phyloP scores from a whole-genome alignment of 2,113 vertebrate species.

The Nannospalax galili region DNA sequence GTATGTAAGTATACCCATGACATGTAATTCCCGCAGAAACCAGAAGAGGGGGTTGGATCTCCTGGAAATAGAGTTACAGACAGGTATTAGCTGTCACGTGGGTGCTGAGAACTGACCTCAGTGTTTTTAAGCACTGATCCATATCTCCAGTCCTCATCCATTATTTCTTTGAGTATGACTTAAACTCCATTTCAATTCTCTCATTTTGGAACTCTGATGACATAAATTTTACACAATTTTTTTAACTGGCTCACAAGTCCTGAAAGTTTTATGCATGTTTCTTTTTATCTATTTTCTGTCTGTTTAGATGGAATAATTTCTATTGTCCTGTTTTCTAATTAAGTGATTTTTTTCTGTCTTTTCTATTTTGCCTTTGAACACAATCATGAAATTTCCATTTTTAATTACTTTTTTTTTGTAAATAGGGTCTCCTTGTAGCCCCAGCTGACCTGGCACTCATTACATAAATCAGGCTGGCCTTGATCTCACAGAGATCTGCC shows the following conservation, averaged over 20 bases:
- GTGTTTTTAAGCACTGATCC: too few relatives aligned
- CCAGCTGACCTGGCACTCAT: too few relatives aligned
- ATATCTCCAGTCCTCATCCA: too few relatives aligned
- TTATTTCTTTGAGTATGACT: neutral
- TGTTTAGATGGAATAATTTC: neutral
- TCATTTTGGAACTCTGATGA: neutral
- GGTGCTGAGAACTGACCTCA: too few relatives aligned
- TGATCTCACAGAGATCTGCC: too few relatives aligned
- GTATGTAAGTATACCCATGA: too few relatives aligned
- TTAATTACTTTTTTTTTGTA: neutral
- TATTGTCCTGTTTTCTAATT: neutral
- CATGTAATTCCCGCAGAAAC: too few relatives aligned
- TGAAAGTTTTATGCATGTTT: neutral
- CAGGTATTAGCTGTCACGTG: too few relatives aligned
- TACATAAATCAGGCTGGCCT: too few relatives aligned
- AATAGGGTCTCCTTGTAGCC: too few relatives aligned
- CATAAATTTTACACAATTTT: neutral
- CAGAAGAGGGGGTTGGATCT: too few relatives aligned
- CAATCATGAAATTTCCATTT: neutral
- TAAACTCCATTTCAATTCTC: neutral
- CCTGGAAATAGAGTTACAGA: too few relatives aligned
- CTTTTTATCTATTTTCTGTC: neutral
- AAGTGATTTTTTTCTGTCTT: neutral
- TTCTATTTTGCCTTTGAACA: constrained; percentile 1
- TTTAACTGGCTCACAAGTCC: neutral